Evolutionary conservation across 92 coral and sea anemone genomes (phyloP), one percentile per base, ranked within the genome.

Genomic region (Metridium senile): DNA sequence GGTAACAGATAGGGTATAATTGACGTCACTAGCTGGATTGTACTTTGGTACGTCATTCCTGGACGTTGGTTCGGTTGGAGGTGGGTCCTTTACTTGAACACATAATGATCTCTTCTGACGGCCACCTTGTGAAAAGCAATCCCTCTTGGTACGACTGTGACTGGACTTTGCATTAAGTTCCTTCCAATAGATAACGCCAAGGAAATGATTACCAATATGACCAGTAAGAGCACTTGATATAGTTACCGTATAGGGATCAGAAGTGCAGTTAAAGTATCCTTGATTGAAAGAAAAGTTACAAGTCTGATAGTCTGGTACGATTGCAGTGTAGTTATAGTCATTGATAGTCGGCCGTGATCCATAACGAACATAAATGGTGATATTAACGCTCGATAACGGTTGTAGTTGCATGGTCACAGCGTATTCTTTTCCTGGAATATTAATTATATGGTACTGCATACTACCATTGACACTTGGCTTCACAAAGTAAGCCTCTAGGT

Each of bases 31-130:
- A n/a, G 74, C 74, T 33, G 87, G 84, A 59, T 89, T 87, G 59
- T 72, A 91, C 23, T 26, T 25, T 1, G 89, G 93, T n/a, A 79
- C 69, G 8, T 68, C 33, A 31, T 32, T 34, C 56, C 78, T 78
- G 51, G 86, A 85, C n/a, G 97, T 81, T 29, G 82, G 84, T 32
- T 90, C 82, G 28, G 97, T 89, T 20, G 97, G 93, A 13, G 97
- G 97, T 19, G 97, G 97, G 58, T 89, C 93, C 68, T 89, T 89
- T n/a, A 91, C 93, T 7, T 90, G 86, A 25, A 91, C 93, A 73
- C 97, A 91, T 17, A 78, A 45, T 27, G 97, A 81, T 62, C 97
- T 79, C 78, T 85, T 91, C 57, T 76, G 83, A 0, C 97, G 91
- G 26, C 93, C 91, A 23, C 66, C 58, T 9, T 47, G 32, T 19